Evolutionary conservation across 1,140 invertebrate species (phyloP).

Genomic region (Tetranychus cinnabarinus): DNA sequence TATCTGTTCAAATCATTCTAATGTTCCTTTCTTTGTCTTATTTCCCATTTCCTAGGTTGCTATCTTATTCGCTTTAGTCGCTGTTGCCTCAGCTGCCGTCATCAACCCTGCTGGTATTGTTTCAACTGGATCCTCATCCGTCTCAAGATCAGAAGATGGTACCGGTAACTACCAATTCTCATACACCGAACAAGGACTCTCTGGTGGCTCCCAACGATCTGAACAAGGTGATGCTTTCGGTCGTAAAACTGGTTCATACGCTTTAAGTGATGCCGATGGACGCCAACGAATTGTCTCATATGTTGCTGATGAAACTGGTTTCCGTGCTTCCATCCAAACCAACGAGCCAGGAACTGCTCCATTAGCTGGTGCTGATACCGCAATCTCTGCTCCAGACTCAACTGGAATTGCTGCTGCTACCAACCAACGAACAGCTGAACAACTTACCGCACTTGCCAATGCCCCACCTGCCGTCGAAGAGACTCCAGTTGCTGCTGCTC

Average conservation of each 20-base stretch:
- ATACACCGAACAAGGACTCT: background rate
- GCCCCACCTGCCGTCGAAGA: no score
- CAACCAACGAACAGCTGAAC: background rate
- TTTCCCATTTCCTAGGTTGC: background rate
- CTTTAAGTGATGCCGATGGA: conserved; percentile 2
- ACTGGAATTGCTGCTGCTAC: background rate
- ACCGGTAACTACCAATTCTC: background rate
- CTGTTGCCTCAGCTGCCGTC: background rate
- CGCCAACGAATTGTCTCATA: conserved; percentile 5
- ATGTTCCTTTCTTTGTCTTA: no score
- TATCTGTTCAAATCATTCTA: no score
- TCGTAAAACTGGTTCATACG: conserved; percentile 10
- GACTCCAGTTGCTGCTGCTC: no score
- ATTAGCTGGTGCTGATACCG: background rate
- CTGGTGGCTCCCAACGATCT: conserved; percentile 11
- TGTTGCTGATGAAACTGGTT: conserved; percentile 8
- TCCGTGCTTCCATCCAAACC: conserved; percentile 7
- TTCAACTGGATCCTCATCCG: background rate
- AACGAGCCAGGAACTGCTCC: conserved; percentile 6
- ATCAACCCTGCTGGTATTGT: background rate
- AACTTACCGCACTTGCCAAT: no score
- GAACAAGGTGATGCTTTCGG: conserved; percentile 13
- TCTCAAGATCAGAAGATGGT: background rate
- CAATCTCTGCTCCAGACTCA: background rate
- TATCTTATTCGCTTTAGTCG: background rate